These are phyloP conservation scores for Epistrophe grossulariae DNA, from an alignment of 2,888 invertebrate species.

Conservation along the genomic window DNA sequence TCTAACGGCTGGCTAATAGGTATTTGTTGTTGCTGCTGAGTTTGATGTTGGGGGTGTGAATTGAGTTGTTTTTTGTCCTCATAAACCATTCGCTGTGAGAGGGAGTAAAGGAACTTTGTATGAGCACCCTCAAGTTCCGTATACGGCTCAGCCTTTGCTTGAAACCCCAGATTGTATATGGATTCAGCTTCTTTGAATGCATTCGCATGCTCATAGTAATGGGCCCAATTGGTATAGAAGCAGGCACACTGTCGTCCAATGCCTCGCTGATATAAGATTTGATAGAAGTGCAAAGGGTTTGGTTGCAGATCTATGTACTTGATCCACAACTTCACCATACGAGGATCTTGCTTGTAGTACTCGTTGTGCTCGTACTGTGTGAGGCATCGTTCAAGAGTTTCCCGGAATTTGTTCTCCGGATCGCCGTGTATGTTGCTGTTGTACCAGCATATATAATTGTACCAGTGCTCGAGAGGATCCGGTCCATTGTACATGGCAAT, in stretches of 20 bases:
- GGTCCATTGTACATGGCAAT: slow-evolving; percentile 93
- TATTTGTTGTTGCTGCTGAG: slow-evolving; percentile 89
- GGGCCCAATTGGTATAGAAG: slow-evolving; percentile 96
- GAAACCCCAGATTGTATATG: slow-evolving; percentile 91
- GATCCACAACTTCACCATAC: slow-evolving; percentile 95
- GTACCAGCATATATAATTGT: slow-evolving; percentile 95
- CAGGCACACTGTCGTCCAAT: slow-evolving; percentile 92
- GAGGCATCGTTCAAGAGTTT: slow-evolving; percentile 93
- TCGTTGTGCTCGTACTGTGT: slow-evolving; percentile 91
- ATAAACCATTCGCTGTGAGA: slow-evolving; percentile 88
- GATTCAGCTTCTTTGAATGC: slow-evolving; percentile 94
- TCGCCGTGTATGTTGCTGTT: slow-evolving; percentile 91
- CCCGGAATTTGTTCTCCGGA: slow-evolving; percentile 96
- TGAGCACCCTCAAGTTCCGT: slow-evolving; percentile 91
- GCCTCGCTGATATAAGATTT: slow-evolving; percentile 91
- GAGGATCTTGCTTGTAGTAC: slow-evolving; percentile 92
- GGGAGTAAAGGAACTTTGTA: slow-evolving; percentile 89
- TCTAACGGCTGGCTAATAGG: slow-evolving; percentile 80
- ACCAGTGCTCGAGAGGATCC: slow-evolving; percentile 96
- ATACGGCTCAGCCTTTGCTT: slow-evolving; percentile 91
- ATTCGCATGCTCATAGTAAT: slow-evolving; percentile 91
- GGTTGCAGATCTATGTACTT: slow-evolving; percentile 94
- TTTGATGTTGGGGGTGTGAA: slow-evolving; percentile 76
- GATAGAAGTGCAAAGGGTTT: slow-evolving; percentile 92
- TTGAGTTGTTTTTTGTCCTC: slow-evolving; percentile 85